phyloP scores from a whole-genome alignment of 2,797 vertebrate genomes.

The Danio albolineatus region DNA sequence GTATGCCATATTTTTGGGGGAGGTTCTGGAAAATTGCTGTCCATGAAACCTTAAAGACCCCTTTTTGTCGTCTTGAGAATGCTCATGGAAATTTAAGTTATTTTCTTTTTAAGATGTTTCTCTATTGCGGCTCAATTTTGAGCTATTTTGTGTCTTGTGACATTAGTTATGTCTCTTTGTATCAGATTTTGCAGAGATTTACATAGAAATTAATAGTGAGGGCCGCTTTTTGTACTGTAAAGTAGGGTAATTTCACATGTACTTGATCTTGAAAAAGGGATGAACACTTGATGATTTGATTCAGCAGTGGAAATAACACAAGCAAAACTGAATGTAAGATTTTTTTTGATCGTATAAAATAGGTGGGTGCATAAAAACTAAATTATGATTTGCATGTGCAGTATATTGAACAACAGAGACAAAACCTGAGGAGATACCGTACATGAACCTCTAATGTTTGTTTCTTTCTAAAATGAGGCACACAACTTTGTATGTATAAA shows the following conservation, averaged over 20 bases:
- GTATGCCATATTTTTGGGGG: constrained; percentile 24
- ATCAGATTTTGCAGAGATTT: constrained; percentile 39
- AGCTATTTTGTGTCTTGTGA: constrained; percentile 52
- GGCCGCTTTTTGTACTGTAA: constrained; percentile 48
- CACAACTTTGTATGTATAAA: not conserved
- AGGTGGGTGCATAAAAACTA: not conserved
- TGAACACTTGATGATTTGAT: constrained; percentile 48
- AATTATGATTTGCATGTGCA: constrained; percentile 19
- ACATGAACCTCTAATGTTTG: not conserved
- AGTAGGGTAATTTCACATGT: constrained; percentile 22
- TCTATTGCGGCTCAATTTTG: constrained; percentile 63
- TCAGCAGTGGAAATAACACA: constrained; percentile 15
- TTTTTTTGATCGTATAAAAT: constrained; percentile 16
- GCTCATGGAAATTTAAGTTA: constrained; percentile 45
- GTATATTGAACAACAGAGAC: constrained; percentile 9
- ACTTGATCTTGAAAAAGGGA: constrained; percentile 41
- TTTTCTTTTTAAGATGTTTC: constrained; percentile 61
- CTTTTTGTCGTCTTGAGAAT: constrained; percentile 50
- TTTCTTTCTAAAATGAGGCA: constrained; percentile 24
- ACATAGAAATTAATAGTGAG: constrained; percentile 1
- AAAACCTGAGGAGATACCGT: not conserved
- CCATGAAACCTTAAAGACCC: constrained; percentile 26
- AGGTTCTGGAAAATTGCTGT: constrained; percentile 26
- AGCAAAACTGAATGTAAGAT: constrained; percentile 22
- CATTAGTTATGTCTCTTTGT: constrained; percentile 51